Evolutionary conservation across 2,888 invertebrate species (phyloP).

Genomic region (Bellardia pandia): DNA sequence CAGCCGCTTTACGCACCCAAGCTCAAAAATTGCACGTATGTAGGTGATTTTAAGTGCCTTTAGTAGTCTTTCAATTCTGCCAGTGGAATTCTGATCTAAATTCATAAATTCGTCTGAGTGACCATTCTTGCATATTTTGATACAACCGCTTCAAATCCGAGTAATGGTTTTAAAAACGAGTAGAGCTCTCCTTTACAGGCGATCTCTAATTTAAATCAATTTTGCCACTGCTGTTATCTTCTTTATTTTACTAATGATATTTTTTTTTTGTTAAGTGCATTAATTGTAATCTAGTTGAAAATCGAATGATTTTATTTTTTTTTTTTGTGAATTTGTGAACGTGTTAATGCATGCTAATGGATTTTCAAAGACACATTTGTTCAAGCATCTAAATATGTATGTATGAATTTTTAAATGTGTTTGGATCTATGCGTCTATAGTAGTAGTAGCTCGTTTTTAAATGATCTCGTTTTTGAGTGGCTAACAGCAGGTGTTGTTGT

Average conservation of each 20-base stretch:
- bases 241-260: not conserved
- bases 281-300: conserved; percentile 44
- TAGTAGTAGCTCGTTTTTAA: conserved; percentile 63
- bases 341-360: conserved; percentile 68
- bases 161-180: no score
- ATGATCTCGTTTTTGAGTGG: conserved; percentile 70
- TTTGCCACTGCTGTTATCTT: not conserved
- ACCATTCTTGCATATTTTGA: no score
- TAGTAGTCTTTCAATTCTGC: no score
- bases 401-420: not conserved
- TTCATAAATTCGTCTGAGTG: no score
- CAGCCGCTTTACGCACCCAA: no score
- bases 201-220: not conserved
- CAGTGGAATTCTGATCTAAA: no score
- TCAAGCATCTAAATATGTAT: not conserved
- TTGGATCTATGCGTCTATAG: not conserved
- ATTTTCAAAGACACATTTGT: conserved; percentile 64
- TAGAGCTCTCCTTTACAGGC: not conserved
- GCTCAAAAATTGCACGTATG: no score
- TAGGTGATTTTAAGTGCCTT: no score
- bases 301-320: conserved; percentile 57
- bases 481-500: conserved; percentile 72
- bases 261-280: conserved; percentile 21
- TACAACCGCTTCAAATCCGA: no score
- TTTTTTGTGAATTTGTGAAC: conserved; percentile 31